Base-by-base conservation (phyloP, 2,113 vertebrate species). In the Helogale parvula region DNA sequence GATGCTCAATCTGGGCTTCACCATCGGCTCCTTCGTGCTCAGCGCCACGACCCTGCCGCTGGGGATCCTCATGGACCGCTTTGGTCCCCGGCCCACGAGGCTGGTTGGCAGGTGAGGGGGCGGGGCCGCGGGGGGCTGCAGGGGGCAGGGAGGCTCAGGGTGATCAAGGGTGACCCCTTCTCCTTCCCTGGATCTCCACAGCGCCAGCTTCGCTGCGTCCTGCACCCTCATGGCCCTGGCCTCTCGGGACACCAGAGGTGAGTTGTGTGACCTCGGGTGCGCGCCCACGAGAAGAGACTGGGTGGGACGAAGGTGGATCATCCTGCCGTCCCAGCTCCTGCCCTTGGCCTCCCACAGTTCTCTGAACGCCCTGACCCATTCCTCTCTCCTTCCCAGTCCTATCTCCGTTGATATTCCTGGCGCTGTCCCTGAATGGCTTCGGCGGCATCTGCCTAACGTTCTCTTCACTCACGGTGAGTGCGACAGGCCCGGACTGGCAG, bases 361-460 rank as follows among this genome's bases (percentile, higher is more conserved):
- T 71, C 80, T 76, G 45, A 7, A 25, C 15, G 50, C 86, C 71
- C 66, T 93, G 45, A 90, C 19, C 35, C 17, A 3, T 31, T 60
- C 71, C 50, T 96, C 50, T 93, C 76, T 65, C n/a, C 68, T 87
- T 38, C 72, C 84, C 98, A 99, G 99, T 94, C 60, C 98, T 99
- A 87, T 99, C 99, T 63, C 98, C 98, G 0, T 95, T 99, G 94
- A 99, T 99, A 97, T 99, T 99, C 94, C 98, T 99, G 88, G 99
- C 99, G 7, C 98, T 99, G 86, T 99, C 99, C 66, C 97, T 99
- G 88, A 99, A 99, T 27, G 99, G 99, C 88, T 99, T 99, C 10
- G 99, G 99, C 82, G 99, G 99, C 52, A 99, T 99, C 98, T 99
- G 99, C 97, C 97, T 99, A 97, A 99, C 99, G 17, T 99, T 99